Evolutionary conservation across 2,113 vertebrate genomes (phyloP), one percentile per base, ranked within the genome.

Genomic region (Callopanchax toddi): DNA sequence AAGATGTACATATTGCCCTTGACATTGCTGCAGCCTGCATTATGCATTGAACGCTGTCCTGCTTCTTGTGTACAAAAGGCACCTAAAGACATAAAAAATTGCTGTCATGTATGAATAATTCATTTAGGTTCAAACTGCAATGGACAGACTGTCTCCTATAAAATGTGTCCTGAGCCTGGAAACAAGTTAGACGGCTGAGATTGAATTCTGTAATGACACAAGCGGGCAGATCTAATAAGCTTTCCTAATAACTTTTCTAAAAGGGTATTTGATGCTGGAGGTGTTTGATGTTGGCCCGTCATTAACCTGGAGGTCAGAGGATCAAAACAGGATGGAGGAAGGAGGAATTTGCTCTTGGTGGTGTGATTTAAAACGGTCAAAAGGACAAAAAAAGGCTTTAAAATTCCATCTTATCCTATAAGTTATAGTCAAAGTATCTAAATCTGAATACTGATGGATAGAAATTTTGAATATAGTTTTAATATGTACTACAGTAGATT

Each of bases 51-150:
- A 65, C 43, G 62, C 71, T 59, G 65, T 53, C 59, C 0, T 23
- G 62, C 21, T 60, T 71, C 46, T 20, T 44, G 61, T 67, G 67
- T 80, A 57, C 49, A 60, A 40, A 36, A 65, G 60, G 75, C 69
- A 67, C 76, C 40, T 16, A 9, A 34, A 76, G 60, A 63, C 79
- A 76, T 79, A 52, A 84, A 68, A 70, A 60, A 76, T 0, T 71
- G 76, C 82, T 86, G 81, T 78, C 67, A 71, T 72, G 64, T 74
- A 82, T 86, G 63, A 83, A 87, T 87, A 77, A 86, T 87, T 80
- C 60, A 79, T 68, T 53, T 32, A 60, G n/a, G 8, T 39, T 51
- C 20, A 70, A 68, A 79, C 52, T 46, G 29, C 56, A 81, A 21
- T 56, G 69, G 74, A 85, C 76, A 77, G 71, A 44, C 53, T 3